Evolutionary conservation across 2,797 vertebrate species (phyloP).

Genomic region (Hydrophis major): DNA sequence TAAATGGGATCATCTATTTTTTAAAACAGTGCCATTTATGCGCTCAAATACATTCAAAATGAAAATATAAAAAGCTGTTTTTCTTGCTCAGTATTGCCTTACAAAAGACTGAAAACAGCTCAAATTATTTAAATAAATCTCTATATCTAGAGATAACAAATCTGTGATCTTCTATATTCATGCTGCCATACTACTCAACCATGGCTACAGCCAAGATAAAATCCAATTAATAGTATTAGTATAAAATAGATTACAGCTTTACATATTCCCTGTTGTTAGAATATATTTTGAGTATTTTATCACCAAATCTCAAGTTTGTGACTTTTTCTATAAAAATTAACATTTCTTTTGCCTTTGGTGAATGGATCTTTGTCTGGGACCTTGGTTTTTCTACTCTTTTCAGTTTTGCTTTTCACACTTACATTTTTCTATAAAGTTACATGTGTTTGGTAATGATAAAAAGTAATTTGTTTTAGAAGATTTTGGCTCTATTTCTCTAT

Average conservation of each 20-base stretch:
- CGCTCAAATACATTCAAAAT: background rate
- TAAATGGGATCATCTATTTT: background rate
- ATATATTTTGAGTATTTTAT: slow-evolving; percentile 37
- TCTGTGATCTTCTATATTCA: background rate
- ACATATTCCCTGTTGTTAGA: background rate
- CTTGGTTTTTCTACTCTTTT: slow-evolving; percentile 30
- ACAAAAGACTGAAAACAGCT: background rate
- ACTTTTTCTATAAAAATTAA: slow-evolving; percentile 19
- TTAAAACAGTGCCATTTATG: background rate
- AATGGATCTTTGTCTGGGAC: slow-evolving; percentile 47
- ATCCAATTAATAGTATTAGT: too few relatives aligned
- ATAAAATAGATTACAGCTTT: background rate
- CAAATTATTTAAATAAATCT: background rate
- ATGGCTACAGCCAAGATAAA: background rate
- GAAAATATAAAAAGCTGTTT: background rate
- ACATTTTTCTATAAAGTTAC: accelerated
- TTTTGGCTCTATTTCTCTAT: background rate
- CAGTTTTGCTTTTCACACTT: slow-evolving; percentile 34
- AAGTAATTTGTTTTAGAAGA: background rate
- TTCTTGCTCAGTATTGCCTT: background rate
- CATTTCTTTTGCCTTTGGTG: slow-evolving; percentile 54
- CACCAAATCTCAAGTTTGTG: slow-evolving; percentile 70
- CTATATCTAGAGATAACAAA: background rate
- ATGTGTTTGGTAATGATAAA: background rate
- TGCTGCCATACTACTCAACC: background rate